phyloP scores from a whole-genome alignment of 2,113 vertebrate species.

The Dasypus novemcinctus region DNA sequence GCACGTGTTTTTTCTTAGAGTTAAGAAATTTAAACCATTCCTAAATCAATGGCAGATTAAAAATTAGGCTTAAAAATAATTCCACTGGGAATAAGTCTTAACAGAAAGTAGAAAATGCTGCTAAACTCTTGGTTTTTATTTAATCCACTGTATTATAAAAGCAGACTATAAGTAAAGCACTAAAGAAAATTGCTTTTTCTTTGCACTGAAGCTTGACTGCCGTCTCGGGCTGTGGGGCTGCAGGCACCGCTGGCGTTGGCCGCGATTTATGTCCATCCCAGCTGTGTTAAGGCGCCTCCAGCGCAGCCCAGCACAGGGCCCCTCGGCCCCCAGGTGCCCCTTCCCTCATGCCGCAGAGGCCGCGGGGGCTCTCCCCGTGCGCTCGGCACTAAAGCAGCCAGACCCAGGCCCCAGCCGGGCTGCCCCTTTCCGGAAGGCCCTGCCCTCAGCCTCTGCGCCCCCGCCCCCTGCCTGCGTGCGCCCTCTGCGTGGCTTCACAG shows the following conservation, averaged over 20 bases:
- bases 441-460: neutral
- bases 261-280: neutral
- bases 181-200: conserved; percentile 84
- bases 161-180: conserved; percentile 77
- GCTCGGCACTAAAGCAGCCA: fast-evolving
- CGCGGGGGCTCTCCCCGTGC: fast-evolving
- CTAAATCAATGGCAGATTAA: conserved; percentile 75
- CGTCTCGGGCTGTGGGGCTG: conserved; percentile 44
- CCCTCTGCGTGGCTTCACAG: neutral
- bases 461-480: no score
- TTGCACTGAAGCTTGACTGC: conserved; percentile 66
- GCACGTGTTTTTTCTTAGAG: neutral
- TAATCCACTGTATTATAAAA: conserved; percentile 76
- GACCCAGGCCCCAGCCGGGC: neutral
- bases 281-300: neutral
- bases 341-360: fast-evolving
- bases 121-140: conserved; percentile 74
- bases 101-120: conserved; percentile 60
- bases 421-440: no score
- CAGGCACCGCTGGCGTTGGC: conserved; percentile 53
- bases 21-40: conserved; percentile 63
- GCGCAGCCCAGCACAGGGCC: fast-evolving
- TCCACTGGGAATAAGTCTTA: conserved; percentile 67
- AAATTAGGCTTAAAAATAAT: conserved; percentile 75
- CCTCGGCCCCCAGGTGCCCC: neutral